A percentile compares a stretch with the other conserved stretches of the same genome.
Conservation (phyloP, 2,113 vertebrate genomes). For the Cephalopterus ornatus region DNA sequence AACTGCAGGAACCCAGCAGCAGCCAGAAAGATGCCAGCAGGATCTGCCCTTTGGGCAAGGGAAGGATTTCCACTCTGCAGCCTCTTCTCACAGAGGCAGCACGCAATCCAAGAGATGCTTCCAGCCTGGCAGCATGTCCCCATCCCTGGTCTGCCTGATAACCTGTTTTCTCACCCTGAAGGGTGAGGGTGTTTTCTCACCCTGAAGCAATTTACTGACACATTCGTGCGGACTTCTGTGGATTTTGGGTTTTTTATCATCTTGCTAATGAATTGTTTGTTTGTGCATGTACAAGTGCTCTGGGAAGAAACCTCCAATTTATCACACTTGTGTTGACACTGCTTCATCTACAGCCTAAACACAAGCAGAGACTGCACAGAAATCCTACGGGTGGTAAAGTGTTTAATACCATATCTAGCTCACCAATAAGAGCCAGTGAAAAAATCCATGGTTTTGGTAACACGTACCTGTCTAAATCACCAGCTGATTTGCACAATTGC, state of each 20-base stretch:
- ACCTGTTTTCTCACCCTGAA: constrained; percentile 11
- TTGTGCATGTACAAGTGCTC: neutral
- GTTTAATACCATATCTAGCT: neutral
- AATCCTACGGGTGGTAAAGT: neutral
- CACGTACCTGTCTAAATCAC: neutral
- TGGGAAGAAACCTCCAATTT: constrained; percentile 12
- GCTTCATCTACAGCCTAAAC: constrained; percentile 16
- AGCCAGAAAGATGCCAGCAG: neutral
- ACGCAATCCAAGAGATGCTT: neutral
- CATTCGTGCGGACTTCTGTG: neutral
- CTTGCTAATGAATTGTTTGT: constrained; percentile 35
- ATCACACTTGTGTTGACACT: constrained; percentile 15
- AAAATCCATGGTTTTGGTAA: neutral
- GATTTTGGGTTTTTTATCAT: constrained; percentile 12
- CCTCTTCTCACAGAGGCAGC: neutral
- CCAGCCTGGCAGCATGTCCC: neutral
- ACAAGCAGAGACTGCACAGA: neutral
- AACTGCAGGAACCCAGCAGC: neutral
- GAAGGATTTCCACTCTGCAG: neutral
- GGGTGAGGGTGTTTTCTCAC: neutral
- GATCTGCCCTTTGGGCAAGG: neutral
- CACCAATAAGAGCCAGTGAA: neutral
- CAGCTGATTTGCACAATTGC: neutral
- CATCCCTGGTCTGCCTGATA: neutral
- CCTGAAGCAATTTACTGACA: constrained; percentile 14